Evolutionary conservation across 2,888 invertebrate genomes (phyloP).

Genomic region (Rhamnusium bicolor): DNA sequence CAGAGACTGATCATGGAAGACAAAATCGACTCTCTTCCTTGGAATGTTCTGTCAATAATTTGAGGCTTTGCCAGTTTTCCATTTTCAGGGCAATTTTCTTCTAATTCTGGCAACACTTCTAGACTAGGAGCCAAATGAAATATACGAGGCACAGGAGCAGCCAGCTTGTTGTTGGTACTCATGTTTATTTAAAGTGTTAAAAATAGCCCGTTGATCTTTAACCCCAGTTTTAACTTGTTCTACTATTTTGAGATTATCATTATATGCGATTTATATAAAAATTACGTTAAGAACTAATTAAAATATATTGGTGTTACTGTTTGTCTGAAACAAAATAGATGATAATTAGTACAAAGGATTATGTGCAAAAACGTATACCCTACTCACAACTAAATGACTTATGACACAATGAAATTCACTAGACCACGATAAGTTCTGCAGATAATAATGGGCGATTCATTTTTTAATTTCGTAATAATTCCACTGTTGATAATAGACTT

Average conservation of each 20-base stretch:
- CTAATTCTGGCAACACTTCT: constrained; percentile 15
- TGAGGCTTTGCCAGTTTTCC: background rate
- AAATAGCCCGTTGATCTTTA: background rate
- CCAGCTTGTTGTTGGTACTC: constrained; percentile 14
- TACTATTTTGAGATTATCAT: constrained; percentile 8
- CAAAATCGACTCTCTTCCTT: constrained; percentile 47
- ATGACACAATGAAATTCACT: background rate
- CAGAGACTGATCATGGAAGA: constrained; percentile 48
- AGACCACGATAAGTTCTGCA: background rate
- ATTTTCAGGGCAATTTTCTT: constrained; percentile 67
- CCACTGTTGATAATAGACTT: constrained; percentile 22
- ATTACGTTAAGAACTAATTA: background rate
- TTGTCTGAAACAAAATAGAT: constrained; percentile 2
- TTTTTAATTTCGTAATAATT: constrained; percentile 23
- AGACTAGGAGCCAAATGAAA: background rate
- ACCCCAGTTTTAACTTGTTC: background rate
- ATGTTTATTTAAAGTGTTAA: background rate
- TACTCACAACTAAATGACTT: constrained; percentile 6
- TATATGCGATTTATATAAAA: background rate
- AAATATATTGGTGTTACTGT: background rate
- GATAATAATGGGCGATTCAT: constrained; percentile 14
- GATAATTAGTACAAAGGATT: background rate
- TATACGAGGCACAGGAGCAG: background rate
- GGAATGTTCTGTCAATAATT: constrained; percentile 36
- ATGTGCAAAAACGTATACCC: background rate